Conservation (phyloP, 2,888 invertebrate species). For the Drosophila ezoana region DNA sequence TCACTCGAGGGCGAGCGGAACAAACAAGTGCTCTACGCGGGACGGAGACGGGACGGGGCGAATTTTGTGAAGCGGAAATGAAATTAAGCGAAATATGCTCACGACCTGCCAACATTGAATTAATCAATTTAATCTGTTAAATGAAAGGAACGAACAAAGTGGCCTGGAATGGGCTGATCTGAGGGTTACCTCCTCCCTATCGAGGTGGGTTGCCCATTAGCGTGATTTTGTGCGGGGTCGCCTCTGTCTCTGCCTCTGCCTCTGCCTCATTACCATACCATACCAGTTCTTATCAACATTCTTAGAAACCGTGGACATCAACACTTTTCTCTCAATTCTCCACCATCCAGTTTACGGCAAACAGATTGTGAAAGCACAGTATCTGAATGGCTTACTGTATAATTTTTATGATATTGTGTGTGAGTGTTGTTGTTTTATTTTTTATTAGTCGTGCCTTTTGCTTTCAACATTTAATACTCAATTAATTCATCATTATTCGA, state of each 20-base stretch:
- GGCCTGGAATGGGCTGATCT: not conserved
- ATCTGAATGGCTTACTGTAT: constrained; percentile 68
- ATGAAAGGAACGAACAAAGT: constrained; percentile 47
- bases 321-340: constrained; percentile 30
- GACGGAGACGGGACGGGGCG: too few species aligned
- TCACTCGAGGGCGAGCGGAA: constrained; percentile 75
- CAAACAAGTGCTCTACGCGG: constrained; percentile 64
- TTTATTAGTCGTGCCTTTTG: constrained; percentile 54
- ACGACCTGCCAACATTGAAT: constrained; percentile 77
- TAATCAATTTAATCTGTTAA: constrained; percentile 85
- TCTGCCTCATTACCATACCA: constrained; percentile 59
- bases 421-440: constrained; percentile 51
- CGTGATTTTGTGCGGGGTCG: constrained; percentile 63
- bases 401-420: constrained; percentile 80
- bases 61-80: constrained; percentile 75
- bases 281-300: constrained; percentile 69
- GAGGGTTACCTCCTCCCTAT: constrained; percentile 30
- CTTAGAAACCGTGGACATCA: constrained; percentile 57
- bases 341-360: constrained; percentile 33
- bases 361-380: constrained; percentile 46
- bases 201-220: constrained; percentile 58
- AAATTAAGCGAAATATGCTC: constrained; percentile 82
- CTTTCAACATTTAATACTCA: constrained; percentile 75
- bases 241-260: not conserved
- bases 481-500: constrained; percentile 82